Evolutionary conservation across 2,113 vertebrate genomes (phyloP).

Genomic region (Ellobius talpinus): DNA sequence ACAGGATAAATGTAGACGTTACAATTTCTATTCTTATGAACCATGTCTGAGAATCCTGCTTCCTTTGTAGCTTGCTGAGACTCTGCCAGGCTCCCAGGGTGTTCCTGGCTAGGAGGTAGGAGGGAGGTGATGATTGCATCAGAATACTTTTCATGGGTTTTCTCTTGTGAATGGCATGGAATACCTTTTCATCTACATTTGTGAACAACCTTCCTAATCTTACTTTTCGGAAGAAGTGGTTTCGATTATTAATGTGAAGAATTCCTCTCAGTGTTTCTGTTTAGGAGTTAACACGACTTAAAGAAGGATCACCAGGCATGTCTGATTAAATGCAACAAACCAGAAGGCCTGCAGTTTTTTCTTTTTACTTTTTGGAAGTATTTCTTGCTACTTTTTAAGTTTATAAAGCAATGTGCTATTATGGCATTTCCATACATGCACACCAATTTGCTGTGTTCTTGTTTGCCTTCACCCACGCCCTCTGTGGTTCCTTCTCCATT

Average conservation of each 20-base stretch:
- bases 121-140: not conserved
- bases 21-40: not conserved
- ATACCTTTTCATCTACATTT: not conserved
- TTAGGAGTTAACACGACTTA: not conserved
- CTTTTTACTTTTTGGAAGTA: not conserved
- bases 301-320: not conserved
- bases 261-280: not conserved
- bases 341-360: not conserved
- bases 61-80: not conserved
- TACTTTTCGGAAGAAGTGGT: not conserved
- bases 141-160: constrained; percentile 14
- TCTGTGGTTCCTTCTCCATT: no score
- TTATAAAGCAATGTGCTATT: no score
- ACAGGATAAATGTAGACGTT: not conserved
- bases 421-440: rapidly evolving
- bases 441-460: not conserved
- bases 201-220: constrained; percentile 16
- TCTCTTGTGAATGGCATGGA: constrained; percentile 7
- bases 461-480: not conserved
- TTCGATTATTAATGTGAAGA: not conserved
- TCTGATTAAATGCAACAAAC: not conserved
- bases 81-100: not conserved
- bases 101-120: constrained; percentile 1
- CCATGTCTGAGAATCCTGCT: not conserved
- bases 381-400: not conserved